These are phyloP conservation scores for Amblyjoppa fuscipennis DNA, from an alignment of 2,888 invertebrate species.

Conservation along the genomic window DNA sequence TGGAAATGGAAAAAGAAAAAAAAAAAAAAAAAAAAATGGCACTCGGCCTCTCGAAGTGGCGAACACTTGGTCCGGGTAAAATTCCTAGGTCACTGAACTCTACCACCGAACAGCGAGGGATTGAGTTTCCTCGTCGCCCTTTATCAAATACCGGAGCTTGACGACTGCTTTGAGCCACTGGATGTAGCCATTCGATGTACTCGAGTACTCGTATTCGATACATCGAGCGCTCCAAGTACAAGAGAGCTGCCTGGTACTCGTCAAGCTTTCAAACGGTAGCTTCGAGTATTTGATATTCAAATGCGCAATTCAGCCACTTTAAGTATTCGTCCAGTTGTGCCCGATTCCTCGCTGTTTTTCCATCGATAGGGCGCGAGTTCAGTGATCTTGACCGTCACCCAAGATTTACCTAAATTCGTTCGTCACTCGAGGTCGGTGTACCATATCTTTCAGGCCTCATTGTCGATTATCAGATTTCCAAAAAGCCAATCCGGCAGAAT, in stretches of 20 bases:
- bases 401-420: background rate
- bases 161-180: background rate
- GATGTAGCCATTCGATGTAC: background rate
- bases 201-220: background rate
- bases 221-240: background rate
- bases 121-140: background rate
- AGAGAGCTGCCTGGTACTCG: too few species aligned
- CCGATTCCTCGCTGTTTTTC: background rate
- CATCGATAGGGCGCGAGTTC: background rate
- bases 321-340: background rate
- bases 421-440: constrained; percentile 32
- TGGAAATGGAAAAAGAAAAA: constrained; percentile 28
- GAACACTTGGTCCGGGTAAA: background rate
- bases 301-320: background rate
- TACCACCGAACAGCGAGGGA: background rate
- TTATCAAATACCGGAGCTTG: background rate
- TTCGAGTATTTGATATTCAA: background rate
- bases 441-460: constrained; percentile 9
- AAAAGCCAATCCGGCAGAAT: background rate
- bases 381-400: background rate
- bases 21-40: background rate
- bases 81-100: background rate
- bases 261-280: background rate
- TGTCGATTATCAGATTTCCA: background rate
- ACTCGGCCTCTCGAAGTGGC: constrained; percentile 15